Conservation (phyloP, 1,140 invertebrate species). For the Lordiphosa stackelbergi region DNA sequence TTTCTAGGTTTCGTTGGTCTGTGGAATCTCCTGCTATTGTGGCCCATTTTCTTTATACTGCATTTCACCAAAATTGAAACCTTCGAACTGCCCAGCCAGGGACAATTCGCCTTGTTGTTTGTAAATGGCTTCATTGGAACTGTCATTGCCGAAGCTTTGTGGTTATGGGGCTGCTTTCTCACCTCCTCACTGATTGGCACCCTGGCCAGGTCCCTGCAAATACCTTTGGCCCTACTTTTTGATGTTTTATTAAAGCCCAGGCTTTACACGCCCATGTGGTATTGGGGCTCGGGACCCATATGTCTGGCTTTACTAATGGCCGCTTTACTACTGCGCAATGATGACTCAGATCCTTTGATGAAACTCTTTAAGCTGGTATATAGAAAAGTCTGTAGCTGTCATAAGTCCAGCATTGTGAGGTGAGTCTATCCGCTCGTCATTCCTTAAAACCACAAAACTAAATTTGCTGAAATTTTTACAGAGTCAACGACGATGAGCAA, state of each 20-base stretch:
- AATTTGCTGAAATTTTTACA: slow-evolving; percentile 69
- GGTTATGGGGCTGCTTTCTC: slow-evolving; percentile 94
- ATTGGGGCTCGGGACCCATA: slow-evolving; percentile 88
- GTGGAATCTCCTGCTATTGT: slow-evolving; percentile 88
- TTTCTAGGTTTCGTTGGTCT: slow-evolving; percentile 89
- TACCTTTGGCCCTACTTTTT: slow-evolving; percentile 90
- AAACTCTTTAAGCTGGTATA: slow-evolving; percentile 82
- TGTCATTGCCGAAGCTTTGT: slow-evolving; percentile 90
- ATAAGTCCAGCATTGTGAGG: slow-evolving; percentile 78
- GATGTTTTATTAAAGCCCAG: slow-evolving; percentile 88
- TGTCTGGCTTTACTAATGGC: slow-evolving; percentile 87
- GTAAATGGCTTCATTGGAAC: slow-evolving; percentile 93
- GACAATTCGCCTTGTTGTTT: slow-evolving; percentile 87
- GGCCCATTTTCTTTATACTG: slow-evolving; percentile 91
- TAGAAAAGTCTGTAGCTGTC: slow-evolving; percentile 79
- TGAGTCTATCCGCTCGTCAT: slow-evolving; percentile 37
- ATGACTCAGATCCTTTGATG: slow-evolving; percentile 90
- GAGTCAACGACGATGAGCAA: slow-evolving; percentile 85
- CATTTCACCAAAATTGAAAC: slow-evolving; percentile 87
- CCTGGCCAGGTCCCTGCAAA: slow-evolving; percentile 88
- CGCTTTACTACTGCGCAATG: slow-evolving; percentile 87
- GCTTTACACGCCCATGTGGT: slow-evolving; percentile 86
- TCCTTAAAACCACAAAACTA: background rate
- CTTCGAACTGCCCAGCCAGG: slow-evolving; percentile 88
- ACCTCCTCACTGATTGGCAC: slow-evolving; percentile 92